Conservation (phyloP, 1,140 invertebrate genomes). For the Pygmarrhopalites habei region DNA sequence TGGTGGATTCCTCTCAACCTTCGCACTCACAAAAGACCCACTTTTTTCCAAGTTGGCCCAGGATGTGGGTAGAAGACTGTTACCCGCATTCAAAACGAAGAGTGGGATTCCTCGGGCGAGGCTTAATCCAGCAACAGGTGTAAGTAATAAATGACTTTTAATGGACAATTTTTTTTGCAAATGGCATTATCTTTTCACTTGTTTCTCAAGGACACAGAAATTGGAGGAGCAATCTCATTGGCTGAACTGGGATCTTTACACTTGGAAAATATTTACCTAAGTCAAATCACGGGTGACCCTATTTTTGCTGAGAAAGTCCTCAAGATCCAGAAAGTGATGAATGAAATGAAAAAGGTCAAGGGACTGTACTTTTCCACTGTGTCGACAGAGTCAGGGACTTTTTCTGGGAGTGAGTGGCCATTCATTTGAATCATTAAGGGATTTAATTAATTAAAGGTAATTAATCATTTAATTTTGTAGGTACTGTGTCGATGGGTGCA, state of each 20-base stretch:
- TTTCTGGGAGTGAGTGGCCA: too few relatives aligned
- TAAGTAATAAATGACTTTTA: too few relatives aligned
- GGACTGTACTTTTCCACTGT: too few relatives aligned
- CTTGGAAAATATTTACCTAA: slow-evolving; percentile 57
- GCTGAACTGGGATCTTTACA: slow-evolving; percentile 57
- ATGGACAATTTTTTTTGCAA: not conserved
- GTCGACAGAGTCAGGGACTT: too few relatives aligned
- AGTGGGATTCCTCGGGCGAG: slow-evolving; percentile 93
- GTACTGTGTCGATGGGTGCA: too few relatives aligned
- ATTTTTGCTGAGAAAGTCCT: slow-evolving; percentile 50
- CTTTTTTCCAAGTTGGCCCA: slow-evolving; percentile 45
- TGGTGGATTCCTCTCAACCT: slow-evolving; percentile 51
- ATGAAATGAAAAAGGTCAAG: slow-evolving; percentile 49
- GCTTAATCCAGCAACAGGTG: slow-evolving; percentile 58
- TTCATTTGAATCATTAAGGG: slow-evolving; percentile 47
- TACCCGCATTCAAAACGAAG: slow-evolving; percentile 95
- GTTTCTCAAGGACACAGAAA: not conserved
- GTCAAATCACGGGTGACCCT: slow-evolving; percentile 52
- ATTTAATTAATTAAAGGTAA: slow-evolving; percentile 55
- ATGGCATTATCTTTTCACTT: not conserved
- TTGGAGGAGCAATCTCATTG: too few relatives aligned
- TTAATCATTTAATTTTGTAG: slow-evolving; percentile 55
- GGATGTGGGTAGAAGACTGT: slow-evolving; percentile 80
- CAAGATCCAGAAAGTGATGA: slow-evolving; percentile 48
- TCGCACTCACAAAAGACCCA: slow-evolving; percentile 49